These are phyloP conservation scores for Porites divaricata DNA, from an alignment of 92 coral and sea anemone genomes.

Conservation along the genomic window DNA sequence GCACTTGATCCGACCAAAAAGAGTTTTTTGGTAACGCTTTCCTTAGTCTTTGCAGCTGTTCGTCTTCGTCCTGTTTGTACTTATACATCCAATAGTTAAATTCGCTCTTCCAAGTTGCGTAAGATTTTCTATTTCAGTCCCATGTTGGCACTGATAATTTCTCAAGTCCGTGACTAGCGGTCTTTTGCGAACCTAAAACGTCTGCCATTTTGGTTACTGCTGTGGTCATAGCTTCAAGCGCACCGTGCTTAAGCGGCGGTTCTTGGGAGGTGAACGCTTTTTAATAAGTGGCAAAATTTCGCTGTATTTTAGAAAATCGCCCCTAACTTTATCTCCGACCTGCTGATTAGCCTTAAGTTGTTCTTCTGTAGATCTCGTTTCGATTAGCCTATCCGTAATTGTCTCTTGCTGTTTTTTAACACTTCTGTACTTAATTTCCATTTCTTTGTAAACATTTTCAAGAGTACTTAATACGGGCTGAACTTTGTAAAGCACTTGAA, in stretches of 20 bases:
- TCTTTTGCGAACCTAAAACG: conserved; percentile 29
- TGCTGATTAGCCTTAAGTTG: conserved; percentile 33
- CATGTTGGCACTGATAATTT: conserved; percentile 68
- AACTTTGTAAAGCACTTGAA: conserved; percentile 46
- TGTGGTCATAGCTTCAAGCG: conserved; percentile 24
- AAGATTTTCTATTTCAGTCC: conserved; percentile 66
- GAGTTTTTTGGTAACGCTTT: conserved; percentile 53
- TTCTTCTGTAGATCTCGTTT: conserved; percentile 38
- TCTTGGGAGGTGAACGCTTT: background rate
- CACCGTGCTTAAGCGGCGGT: conserved; percentile 8
- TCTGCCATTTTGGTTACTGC: conserved; percentile 50
- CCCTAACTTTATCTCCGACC: conserved; percentile 49
- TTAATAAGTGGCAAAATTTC: conserved; percentile 16
- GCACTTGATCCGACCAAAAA: conserved; percentile 65
- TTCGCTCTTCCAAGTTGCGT: conserved; percentile 64
- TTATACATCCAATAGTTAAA: conserved; percentile 69
- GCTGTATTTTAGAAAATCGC: conserved; percentile 28
- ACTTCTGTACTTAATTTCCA: conserved; percentile 58
- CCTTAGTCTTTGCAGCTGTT: conserved; percentile 56
- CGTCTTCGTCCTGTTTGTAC: conserved; percentile 57
- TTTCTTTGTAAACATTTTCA: conserved; percentile 47
- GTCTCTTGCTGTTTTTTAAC: conserved; percentile 53
- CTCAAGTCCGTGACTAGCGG: conserved; percentile 48
- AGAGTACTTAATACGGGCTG: conserved; percentile 45
- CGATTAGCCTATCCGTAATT: conserved; percentile 52